Base-by-base conservation (phyloP, 2,888 invertebrate species). In the Mimumesa dahlbomi region DNA sequence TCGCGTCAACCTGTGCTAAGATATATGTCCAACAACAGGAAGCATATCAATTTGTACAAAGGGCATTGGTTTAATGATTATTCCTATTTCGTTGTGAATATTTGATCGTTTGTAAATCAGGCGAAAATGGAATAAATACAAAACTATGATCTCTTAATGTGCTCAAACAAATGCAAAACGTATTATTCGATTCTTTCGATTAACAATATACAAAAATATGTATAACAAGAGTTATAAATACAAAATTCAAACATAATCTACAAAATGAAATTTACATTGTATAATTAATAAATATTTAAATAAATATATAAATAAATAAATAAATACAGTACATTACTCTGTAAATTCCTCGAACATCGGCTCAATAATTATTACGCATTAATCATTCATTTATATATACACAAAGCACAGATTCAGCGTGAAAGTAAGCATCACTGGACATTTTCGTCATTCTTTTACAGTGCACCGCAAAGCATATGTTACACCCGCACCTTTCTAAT, bases 141-240 rank as follows among this genome's bases (percentile, higher is more conserved):
- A 48, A 22, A 16, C 45, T 49, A n/a, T n/a, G 14, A 13, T 11
- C 14, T 54, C 45, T 2, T 57, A 11, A 22, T 38, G 31, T 59
- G 25, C 43, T 45, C 62, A 42, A 65, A 62, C 49, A 40, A 18
- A 13, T 45, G 45, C 45, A 38, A 52, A 22, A 63, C 43, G 40
- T 75, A 72, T 75, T 69, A 73, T 76, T 73, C 16, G 18, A 71
- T 63, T 45, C 45, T 45, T 34, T n/a, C 18, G 34, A 34, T 43
- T 31, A 62, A 40, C 43, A 25, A 68, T 65, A 49, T 59, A 70
- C 21, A 72, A 48, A 22, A n/a, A 46, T 14, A 14, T 48, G 38
- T 40, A 3, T 34, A 22, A 52, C 11, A 29, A 38, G 19, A 46
- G 16, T 36, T 14, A 16, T 50, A 34, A 18, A 53, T 46, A 68